Conservation (phyloP, 1,140 invertebrate genomes). For the Sitodiplosis mosellana region DNA sequence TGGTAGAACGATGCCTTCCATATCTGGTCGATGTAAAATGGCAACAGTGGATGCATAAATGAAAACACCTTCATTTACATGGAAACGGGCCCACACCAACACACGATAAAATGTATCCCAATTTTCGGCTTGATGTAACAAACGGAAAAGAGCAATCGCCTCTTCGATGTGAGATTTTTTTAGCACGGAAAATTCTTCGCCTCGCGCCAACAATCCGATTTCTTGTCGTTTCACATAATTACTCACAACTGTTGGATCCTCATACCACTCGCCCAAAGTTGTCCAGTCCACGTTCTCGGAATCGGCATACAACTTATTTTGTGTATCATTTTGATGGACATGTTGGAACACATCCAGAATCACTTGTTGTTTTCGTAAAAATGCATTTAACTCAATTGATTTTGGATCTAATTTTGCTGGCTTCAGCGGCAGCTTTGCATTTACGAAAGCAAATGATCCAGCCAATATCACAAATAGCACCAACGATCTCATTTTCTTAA, state of each 20-base stretch:
- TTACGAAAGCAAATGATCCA: neutral
- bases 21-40: constrained; percentile 29
- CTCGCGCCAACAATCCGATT: constrained; percentile 24
- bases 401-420: too few relatives aligned
- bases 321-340: constrained; percentile 1
- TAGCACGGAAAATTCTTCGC: constrained; percentile 28
- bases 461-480: neutral
- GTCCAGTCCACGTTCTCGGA: neutral
- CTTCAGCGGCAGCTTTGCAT: too few relatives aligned
- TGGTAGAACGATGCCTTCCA: constrained; percentile 30
- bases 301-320: neutral
- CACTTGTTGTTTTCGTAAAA: neutral
- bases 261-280: neutral
- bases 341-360: neutral
- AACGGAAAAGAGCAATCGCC: constrained; percentile 24
- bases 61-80: constrained; percentile 35
- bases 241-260: constrained; percentile 8
- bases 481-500: neutral
- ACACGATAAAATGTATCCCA: constrained; percentile 37
- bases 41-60: constrained; percentile 30
- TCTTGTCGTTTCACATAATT: constrained; percentile 18
- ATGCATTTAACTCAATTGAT: neutral
- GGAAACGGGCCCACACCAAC: constrained; percentile 25
- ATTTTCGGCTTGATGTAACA: constrained; percentile 36
- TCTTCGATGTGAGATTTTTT: constrained; percentile 25